Base-by-base conservation (phyloP, 2,113 vertebrate genomes). In the Motacilla tschutschensis region DNA sequence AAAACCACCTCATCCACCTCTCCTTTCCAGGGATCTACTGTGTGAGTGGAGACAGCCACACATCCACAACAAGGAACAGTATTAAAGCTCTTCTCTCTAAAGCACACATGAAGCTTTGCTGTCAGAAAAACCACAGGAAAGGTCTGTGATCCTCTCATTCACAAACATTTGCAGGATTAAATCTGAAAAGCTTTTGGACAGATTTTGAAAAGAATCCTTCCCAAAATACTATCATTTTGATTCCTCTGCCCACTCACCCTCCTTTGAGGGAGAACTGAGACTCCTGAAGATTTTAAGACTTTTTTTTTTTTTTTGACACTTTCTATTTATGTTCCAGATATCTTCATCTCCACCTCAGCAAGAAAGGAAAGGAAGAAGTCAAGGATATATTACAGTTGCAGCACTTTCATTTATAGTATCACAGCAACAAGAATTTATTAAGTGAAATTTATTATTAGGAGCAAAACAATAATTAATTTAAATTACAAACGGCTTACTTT, bases 281-380 rank as follows among this genome's bases (percentile, higher is more conserved):
- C 36, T 79, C 47, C 22, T 57, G 17, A 85, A 83, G 33, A 38
- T 15, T 20, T 20, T 33, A 33, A 33, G 33, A 33, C 33, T 33
- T 29, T 35, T 36, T 55, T 22, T 55, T 21, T 38, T 25, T 38
- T 51, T 55, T 82, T 36, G 7, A 83, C 63, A 65, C 51, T 51
- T 60, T 57, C 43, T 88, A 62, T 85, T 74, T 72, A 51, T 48
- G 59, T 87, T 92, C 38, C 54, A 47, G 57, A 9, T 79, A 89
- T 88, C 78, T 94, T 86, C 44, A 69, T 51, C 65, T 88, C 72
- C 62, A 87, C 29, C 48, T 57, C 46, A 89, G 33, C 8, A 92
- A 77, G 44, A 80, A 93, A 89, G 46, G 31, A 79, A 93, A 91
- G 43, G 48, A 87, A 87, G 71, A 79, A 46, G 70, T 74, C 85